Conservation (phyloP, 2,888 invertebrate species). For the Eurytoma adleriae region DNA sequence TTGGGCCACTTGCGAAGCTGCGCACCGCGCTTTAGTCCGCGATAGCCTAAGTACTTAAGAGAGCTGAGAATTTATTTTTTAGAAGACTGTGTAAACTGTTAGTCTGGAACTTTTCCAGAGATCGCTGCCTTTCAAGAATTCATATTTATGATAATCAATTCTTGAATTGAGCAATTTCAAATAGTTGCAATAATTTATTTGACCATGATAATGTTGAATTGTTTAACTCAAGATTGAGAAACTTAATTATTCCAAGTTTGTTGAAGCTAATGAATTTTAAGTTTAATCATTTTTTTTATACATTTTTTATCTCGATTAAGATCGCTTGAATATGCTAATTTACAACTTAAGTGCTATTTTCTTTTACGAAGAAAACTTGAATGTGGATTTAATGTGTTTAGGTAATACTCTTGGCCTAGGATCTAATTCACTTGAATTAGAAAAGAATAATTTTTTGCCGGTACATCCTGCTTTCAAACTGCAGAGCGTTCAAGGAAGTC, state of each 20-base stretch:
- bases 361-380: background rate
- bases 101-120: background rate
- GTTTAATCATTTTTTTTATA: too few species aligned
- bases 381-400: conserved; percentile 21
- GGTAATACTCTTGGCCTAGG: conserved; percentile 61
- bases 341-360: background rate
- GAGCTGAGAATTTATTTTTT: conserved; percentile 2
- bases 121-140: conserved; percentile 1
- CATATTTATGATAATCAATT: conserved; percentile 14
- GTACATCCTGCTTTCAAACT: conserved; percentile 71
- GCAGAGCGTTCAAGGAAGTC: conserved; percentile 76
- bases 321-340: too few species aligned
- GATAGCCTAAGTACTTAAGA: background rate
- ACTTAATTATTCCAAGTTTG: too few species aligned
- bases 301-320: too few species aligned
- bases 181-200: too few species aligned
- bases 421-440: conserved; percentile 67
- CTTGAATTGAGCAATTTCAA: too few species aligned
- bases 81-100: background rate
- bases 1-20: conserved; percentile 2
- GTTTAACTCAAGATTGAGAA: too few species aligned
- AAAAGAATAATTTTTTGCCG: conserved; percentile 68
- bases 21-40: too few species aligned
- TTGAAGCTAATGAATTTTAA: too few species aligned
- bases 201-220: too few species aligned